Evolutionary conservation across 1,140 invertebrate species (phyloP), one percentile per base, ranked within the genome.

Genomic region (Meteorus sp.): DNA sequence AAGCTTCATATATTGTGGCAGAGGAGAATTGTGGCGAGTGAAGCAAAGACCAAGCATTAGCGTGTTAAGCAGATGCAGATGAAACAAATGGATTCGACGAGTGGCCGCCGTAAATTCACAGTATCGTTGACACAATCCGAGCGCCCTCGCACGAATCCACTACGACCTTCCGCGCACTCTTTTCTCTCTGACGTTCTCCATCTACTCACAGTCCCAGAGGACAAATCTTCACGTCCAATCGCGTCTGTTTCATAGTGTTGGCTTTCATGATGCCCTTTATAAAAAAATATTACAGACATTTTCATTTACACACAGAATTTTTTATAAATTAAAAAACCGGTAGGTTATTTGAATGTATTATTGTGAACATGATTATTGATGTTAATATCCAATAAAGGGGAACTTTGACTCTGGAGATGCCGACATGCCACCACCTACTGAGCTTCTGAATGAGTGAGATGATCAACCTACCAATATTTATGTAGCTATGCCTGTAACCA

Each of bases 31-130:
- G 13, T 2, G 6, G 19, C 13, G 25, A 19, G 13, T 33, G 19
- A 29, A 22, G 41, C 9, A 11, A 15, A 17, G 29, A 35, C 31
- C 41, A 8, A 23, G 19, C 72, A 75, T 76, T 74, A 75, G 72
- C 74, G 73, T 76, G 74, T 73, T 75, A 76, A 76, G 70, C 67
- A 74, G 71, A 75, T 76, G 74, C 73, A 76, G 74, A 76, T 76
- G 74, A 74, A 76, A 76, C 73, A 76, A 76, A 76, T 76, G 74
- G 74, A 76, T 76, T 76, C 67, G 72, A 67, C 65, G 61, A 64
- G 69, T 69, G 72, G 73, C 71, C 69, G 72, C 70, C 74, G 74
- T 76, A 76, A 76, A 76, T 76, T 61, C 64, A 72, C 64, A 56
- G 56, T 75, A 76, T 76, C 74, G 70, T 73, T 74, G 74, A 76